Percentiles rank a stretch among this genome's conserved stretches.
phyloP scores from a whole-genome alignment of 2,113 vertebrate genomes.

The Rhipidura dahli region DNA sequence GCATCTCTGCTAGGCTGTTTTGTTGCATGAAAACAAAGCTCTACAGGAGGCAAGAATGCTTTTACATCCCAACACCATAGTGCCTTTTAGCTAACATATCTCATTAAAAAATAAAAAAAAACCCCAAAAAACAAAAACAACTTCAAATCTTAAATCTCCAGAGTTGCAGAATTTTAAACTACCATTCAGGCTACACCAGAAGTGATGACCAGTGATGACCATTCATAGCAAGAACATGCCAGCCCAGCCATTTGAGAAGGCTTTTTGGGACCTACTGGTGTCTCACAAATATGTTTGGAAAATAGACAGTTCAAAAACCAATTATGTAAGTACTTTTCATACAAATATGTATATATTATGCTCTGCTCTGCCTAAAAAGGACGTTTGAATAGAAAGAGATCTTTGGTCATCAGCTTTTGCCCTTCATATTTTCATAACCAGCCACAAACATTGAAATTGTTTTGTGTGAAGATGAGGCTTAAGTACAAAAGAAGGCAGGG shows the following conservation, averaged over 20 bases:
- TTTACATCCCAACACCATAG: not conserved
- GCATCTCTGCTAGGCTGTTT: not conserved
- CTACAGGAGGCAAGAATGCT: not conserved
- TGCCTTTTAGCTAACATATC: not conserved
- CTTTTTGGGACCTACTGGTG: not conserved
- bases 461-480: not conserved
- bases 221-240: not conserved
- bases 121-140: too few species aligned
- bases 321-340: not conserved
- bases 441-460: not conserved
- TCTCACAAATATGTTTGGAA: not conserved
- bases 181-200: not conserved
- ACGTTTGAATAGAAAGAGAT: not conserved
- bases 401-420: not conserved
- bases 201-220: not conserved
- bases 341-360: not conserved
- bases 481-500: not conserved
- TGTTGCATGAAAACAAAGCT: not conserved
- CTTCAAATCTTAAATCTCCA: too few species aligned
- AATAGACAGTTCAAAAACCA: not conserved
- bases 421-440: not conserved
- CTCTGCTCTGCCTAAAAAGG: not conserved
- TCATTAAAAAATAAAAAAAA: not conserved
- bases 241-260: not conserved
- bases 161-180: not conserved